These are phyloP conservation scores for Rachycentron canadum DNA, from an alignment of 2,797 vertebrate species.

Conservation along the genomic window DNA sequence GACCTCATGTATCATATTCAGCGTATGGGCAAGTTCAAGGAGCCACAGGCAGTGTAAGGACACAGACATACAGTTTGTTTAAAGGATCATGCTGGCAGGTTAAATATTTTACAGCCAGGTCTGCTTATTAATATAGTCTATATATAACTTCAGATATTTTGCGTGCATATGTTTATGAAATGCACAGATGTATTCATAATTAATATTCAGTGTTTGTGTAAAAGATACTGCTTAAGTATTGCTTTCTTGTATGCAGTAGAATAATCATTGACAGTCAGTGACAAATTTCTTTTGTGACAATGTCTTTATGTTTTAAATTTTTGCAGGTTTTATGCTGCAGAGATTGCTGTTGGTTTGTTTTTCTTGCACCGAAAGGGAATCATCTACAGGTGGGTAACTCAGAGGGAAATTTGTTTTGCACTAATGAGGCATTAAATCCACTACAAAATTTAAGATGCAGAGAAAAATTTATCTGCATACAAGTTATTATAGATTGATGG, in stretches of 20 bases:
- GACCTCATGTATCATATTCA: constrained; percentile 96
- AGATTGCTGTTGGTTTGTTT: constrained; percentile 96
- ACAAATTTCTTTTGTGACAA: background rate
- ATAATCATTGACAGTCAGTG: background rate
- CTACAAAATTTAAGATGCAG: background rate
- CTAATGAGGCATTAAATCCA: background rate
- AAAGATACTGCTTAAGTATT: background rate
- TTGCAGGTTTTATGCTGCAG: constrained; percentile 96
- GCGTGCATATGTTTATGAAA: background rate
- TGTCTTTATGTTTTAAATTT: constrained; percentile 12
- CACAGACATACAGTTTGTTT: background rate
- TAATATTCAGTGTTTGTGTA: background rate
- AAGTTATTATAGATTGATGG: background rate
- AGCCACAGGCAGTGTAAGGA: constrained; percentile 93
- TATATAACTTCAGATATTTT: background rate
- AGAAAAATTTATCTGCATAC: background rate
- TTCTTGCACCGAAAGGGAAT: constrained; percentile 97
- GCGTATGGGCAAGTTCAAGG: constrained; percentile 89
- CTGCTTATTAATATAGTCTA: background rate
- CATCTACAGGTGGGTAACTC: constrained; percentile 92
- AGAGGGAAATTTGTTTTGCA: background rate
- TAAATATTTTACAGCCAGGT: background rate
- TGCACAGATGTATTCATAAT: background rate
- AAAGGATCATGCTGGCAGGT: constrained; percentile 6
- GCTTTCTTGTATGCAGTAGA: background rate